These are phyloP conservation scores for Drosophila rubida DNA, from an alignment of 2,888 invertebrate species.

Conservation along the genomic window DNA sequence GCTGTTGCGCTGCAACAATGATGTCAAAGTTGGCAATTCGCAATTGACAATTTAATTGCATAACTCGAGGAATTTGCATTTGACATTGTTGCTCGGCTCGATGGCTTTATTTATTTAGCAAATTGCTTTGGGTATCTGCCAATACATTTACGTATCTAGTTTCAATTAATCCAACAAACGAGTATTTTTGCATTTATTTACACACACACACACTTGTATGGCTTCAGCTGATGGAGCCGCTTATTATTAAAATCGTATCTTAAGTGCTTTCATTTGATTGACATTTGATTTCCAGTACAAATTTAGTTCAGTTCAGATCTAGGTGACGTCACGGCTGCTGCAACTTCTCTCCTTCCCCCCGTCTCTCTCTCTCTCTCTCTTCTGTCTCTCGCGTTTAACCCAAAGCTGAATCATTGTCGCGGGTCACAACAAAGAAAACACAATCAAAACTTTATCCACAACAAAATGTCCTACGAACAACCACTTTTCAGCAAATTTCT, in stretches of 20 bases:
- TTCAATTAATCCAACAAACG: slow-evolving; percentile 15
- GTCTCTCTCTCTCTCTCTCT: slow-evolving; percentile 7
- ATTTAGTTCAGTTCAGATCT: slow-evolving; percentile 38
- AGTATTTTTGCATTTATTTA: slow-evolving; percentile 4
- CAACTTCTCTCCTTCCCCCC: slow-evolving; percentile 3
- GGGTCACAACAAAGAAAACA: slow-evolving; percentile 9
- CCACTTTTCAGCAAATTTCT: slow-evolving; percentile 20
- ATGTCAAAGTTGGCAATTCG: background rate
- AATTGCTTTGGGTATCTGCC: slow-evolving; percentile 24
- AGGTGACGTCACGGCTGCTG: slow-evolving; percentile 33
- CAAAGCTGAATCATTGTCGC: slow-evolving; percentile 15
- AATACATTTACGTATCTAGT: slow-evolving; percentile 10
- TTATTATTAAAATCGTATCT: slow-evolving; percentile 26
- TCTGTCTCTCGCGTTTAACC: slow-evolving; percentile 1
- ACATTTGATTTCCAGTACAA: slow-evolving; percentile 31
- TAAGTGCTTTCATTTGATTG: slow-evolving; percentile 40
- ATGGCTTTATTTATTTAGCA: slow-evolving; percentile 26
- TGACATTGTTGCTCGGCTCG: slow-evolving; percentile 18
- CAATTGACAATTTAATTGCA: slow-evolving; percentile 29
- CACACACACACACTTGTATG: background rate
- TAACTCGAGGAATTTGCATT: slow-evolving; percentile 12
- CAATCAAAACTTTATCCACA: slow-evolving; percentile 9
- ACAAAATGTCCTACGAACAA: slow-evolving; percentile 15
- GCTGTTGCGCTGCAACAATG: slow-evolving; percentile 12
- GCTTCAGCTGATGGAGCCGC: slow-evolving; percentile 27